Evolutionary conservation across 1,140 invertebrate species (phyloP).

Genomic region (Muscidifurax raptorellus): DNA sequence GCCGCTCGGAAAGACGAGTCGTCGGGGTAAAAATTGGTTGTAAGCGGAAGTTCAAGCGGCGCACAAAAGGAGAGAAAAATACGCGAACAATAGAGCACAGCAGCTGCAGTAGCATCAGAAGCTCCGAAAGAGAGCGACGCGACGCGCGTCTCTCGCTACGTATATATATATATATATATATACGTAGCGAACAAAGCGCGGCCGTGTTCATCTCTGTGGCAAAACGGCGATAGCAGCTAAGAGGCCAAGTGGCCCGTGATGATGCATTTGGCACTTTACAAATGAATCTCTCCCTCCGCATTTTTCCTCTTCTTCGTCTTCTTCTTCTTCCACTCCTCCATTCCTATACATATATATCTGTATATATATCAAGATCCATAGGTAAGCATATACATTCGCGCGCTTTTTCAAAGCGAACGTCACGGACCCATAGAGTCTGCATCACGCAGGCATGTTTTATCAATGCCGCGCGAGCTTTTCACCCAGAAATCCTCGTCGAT

Average conservation of each 20-base stretch:
- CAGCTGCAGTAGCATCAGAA: background rate
- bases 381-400: background rate
- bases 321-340: background rate
- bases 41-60: conserved; percentile 29
- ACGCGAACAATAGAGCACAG: conserved; percentile 17
- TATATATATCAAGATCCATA: too few relatives aligned
- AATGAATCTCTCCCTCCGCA: conserved; percentile 34
- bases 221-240: conserved; percentile 45
- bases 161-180: background rate
- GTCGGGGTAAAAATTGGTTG: conserved; percentile 37
- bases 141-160: too few relatives aligned
- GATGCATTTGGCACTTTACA: conserved; percentile 52
- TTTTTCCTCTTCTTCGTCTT: conserved; percentile 6
- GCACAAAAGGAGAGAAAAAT: conserved; percentile 37
- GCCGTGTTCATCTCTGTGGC: conserved; percentile 41
- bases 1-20: background rate
- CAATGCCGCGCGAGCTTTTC: conserved; percentile 40
- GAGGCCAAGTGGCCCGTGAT: conserved; percentile 49
- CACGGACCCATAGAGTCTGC: background rate
- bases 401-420: conserved; percentile 29
- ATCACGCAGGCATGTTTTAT: conserved; percentile 43
- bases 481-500: background rate
- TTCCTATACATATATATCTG: background rate
- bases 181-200: conserved; percentile 4
- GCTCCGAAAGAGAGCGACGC: background rate